Evolutionary conservation across 2,113 vertebrate genomes (phyloP).

Genomic region (Pedionomus torquatus): DNA sequence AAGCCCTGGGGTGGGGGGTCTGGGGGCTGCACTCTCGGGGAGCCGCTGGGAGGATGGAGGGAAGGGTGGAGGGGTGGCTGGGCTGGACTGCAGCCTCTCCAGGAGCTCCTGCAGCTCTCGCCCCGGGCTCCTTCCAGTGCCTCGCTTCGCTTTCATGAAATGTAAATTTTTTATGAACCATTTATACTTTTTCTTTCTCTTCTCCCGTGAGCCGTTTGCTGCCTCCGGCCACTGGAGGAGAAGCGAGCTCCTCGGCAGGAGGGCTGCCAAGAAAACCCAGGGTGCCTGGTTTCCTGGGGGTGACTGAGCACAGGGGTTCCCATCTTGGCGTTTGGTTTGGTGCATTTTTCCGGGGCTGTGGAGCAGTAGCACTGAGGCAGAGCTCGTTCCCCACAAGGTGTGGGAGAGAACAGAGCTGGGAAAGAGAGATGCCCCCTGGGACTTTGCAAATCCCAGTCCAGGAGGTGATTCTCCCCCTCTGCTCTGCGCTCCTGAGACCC

Average conservation of each 20-base stretch:
- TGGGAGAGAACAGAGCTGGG: not conserved
- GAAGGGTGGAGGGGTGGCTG: rapidly evolving
- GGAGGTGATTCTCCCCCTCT: no score
- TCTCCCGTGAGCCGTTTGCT: not conserved
- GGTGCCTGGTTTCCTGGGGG: not conserved
- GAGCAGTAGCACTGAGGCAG: not conserved
- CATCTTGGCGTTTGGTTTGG: rapidly evolving
- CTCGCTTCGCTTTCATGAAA: not conserved
- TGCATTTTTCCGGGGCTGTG: rapidly evolving
- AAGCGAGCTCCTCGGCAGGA: not conserved
- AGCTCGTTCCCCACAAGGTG: rapidly evolving
- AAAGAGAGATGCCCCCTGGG: rapidly evolving
- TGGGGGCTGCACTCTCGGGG: rapidly evolving
- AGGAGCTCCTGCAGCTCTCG: rapidly evolving
- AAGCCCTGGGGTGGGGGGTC: not conserved
- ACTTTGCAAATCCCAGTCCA: not conserved
- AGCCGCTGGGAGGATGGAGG: rapidly evolving
- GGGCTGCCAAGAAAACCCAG: not conserved
- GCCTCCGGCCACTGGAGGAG: not conserved
- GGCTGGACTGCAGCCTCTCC: rapidly evolving
- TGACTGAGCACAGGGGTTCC: rapidly evolving
- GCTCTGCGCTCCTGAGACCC: no score
- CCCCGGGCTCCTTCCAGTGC: not conserved
- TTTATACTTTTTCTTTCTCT: not conserved
- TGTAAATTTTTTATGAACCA: conserved; percentile 44